These are phyloP conservation scores for Porites divaricata DNA, from an alignment of 92 coral and sea anemone genomes.

Conservation along the genomic window DNA sequence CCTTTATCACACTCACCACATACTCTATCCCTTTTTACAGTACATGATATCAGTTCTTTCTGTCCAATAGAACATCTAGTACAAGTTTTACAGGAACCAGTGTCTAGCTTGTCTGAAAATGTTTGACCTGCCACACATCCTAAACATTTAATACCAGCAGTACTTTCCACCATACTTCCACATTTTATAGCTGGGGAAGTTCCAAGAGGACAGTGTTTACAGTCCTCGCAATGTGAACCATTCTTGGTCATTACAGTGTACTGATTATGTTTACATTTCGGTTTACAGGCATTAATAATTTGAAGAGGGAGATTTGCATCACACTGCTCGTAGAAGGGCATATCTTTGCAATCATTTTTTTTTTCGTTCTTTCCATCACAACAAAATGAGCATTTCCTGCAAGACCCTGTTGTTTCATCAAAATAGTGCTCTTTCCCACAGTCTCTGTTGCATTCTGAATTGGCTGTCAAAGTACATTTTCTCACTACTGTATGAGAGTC, in stretches of 20 bases:
- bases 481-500: slow-evolving; percentile 31
- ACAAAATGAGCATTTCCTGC: slow-evolving; percentile 70
- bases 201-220: slow-evolving; percentile 56
- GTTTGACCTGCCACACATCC: slow-evolving; percentile 63
- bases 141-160: slow-evolving; percentile 28
- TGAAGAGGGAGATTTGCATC: slow-evolving; percentile 1
- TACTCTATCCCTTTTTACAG: slow-evolving; percentile 56
- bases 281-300: slow-evolving; percentile 35
- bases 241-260: slow-evolving; percentile 31
- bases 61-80: slow-evolving; percentile 65
- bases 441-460: slow-evolving; percentile 48
- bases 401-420: slow-evolving; percentile 43
- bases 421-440: slow-evolving; percentile 59
- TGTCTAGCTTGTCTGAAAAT: slow-evolving; percentile 48
- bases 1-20: slow-evolving; percentile 69
- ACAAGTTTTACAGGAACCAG: slow-evolving; percentile 57
- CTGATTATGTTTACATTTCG: slow-evolving; percentile 49
- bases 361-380: slow-evolving; percentile 43
- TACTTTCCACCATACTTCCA: slow-evolving; percentile 34
- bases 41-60: slow-evolving; percentile 56
- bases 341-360: slow-evolving; percentile 58
- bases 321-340: slow-evolving; percentile 70
- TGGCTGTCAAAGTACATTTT: slow-evolving; percentile 49
- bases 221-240: slow-evolving; percentile 45
- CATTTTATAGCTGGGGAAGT: slow-evolving; percentile 53